A percentile compares a stretch with the other conserved stretches of the same genome.
phyloP scores from a whole-genome alignment of 2,888 invertebrate species.

The Mimas tiliae region DNA sequence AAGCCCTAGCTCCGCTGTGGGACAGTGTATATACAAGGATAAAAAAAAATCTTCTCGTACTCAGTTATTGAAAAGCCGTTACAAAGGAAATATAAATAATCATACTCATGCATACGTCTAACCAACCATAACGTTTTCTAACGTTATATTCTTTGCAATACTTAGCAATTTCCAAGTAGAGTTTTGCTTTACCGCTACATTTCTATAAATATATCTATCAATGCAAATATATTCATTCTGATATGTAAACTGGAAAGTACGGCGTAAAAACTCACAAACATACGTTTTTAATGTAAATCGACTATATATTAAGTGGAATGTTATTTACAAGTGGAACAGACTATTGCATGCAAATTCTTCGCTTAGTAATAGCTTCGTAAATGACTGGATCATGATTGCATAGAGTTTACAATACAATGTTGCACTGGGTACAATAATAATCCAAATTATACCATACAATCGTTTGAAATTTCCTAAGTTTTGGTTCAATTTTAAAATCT shows the following conservation, averaged over 20 bases:
- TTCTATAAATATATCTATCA: constrained; percentile 20
- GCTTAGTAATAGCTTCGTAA: constrained; percentile 1
- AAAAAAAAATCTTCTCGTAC: not conserved
- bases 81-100: constrained; percentile 6
- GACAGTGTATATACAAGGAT: too few relatives aligned
- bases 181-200: constrained; percentile 10
- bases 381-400: constrained; percentile 1
- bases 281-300: constrained; percentile 27
- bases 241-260: constrained; percentile 13
- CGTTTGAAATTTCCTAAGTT: too few relatives aligned
- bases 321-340: not conserved
- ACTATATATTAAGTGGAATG: constrained; percentile 16
- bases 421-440: not conserved
- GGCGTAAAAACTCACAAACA: constrained; percentile 32
- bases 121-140: constrained; percentile 14
- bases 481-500: too few relatives aligned
- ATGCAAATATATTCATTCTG: constrained; percentile 26
- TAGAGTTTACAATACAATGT: not conserved
- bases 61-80: not conserved
- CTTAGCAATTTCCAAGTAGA: constrained; percentile 1
- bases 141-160: constrained; percentile 11
- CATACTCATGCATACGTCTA: constrained; percentile 29
- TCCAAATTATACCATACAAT: too few relatives aligned
- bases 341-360: constrained; percentile 13
- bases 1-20: too few relatives aligned